A percentile compares a stretch with the other conserved stretches of the same genome.
phyloP scores from a whole-genome alignment of 2,888 invertebrate genomes.

The Hesperia comma region DNA sequence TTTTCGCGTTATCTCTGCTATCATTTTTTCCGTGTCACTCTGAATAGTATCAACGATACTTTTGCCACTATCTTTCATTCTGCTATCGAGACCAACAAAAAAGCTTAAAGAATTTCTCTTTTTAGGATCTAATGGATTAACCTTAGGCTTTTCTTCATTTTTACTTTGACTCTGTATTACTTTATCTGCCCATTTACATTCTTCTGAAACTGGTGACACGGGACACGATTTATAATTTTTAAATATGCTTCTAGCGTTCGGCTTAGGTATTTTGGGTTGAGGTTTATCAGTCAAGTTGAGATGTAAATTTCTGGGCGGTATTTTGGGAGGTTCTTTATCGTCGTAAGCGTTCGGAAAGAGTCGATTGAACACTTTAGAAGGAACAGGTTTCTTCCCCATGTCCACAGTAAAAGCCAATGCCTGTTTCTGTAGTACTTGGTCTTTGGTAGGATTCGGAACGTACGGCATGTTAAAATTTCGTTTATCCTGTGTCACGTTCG shows the following conservation, averaged over 20 bases:
- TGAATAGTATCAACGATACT: slow-evolving; percentile 86
- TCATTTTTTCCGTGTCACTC: slow-evolving; percentile 86
- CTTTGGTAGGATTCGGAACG: slow-evolving; percentile 65
- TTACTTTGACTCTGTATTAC: slow-evolving; percentile 58
- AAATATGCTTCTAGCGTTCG: slow-evolving; percentile 81
- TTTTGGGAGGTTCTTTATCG: slow-evolving; percentile 57
- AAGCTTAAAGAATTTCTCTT: slow-evolving; percentile 86
- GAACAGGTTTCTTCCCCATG: slow-evolving; percentile 62
- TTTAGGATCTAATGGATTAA: slow-evolving; percentile 74
- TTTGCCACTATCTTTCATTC: slow-evolving; percentile 68
- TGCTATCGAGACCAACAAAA: slow-evolving; percentile 85
- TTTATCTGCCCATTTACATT: slow-evolving; percentile 86
- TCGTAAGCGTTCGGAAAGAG: slow-evolving; percentile 66
- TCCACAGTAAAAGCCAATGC: slow-evolving; percentile 69
- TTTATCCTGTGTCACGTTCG: slow-evolving; percentile 50
- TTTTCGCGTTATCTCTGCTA: slow-evolving; percentile 86
- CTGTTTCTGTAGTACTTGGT: slow-evolving; percentile 63
- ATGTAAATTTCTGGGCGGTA: slow-evolving; percentile 70
- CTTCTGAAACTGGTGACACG: slow-evolving; percentile 92
- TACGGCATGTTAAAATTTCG: slow-evolving; percentile 56
- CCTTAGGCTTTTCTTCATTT: slow-evolving; percentile 50
- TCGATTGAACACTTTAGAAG: slow-evolving; percentile 75
- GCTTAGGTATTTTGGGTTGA: slow-evolving; percentile 62
- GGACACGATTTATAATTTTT: slow-evolving; percentile 91
- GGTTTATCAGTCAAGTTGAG: slow-evolving; percentile 71